These are phyloP conservation scores for Acyrthosiphon pisum DNA, from an alignment of 1,140 invertebrate species.

Conservation along the genomic window DNA sequence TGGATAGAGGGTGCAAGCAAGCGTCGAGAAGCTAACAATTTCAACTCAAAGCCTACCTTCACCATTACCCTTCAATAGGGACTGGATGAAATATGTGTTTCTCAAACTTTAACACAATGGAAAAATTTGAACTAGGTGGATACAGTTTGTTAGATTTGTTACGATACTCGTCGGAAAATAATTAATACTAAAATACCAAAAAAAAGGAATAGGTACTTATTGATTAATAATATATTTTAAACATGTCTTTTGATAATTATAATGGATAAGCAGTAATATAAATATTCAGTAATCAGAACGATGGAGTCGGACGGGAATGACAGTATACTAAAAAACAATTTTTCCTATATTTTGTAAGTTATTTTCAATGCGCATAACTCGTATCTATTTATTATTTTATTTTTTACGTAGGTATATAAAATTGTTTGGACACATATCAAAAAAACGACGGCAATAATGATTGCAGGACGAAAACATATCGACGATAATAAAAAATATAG, in stretches of 20 bases:
- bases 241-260: neutral
- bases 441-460: neutral
- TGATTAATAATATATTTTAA: no score
- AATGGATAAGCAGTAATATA: neutral
- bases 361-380: neutral
- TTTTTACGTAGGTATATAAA: neutral
- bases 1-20: neutral
- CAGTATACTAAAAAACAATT: no score
- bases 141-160: neutral
- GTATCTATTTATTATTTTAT: neutral
- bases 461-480: neutral
- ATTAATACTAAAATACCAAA: neutral
- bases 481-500: neutral
- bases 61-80: neutral
- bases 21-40: neutral
- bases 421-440: neutral
- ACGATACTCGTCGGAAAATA: neutral
- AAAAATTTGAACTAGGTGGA: no score
- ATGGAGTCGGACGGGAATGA: neutral
- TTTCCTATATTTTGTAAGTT: no score
- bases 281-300: neutral
- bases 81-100: neutral
- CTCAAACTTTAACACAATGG: neutral
- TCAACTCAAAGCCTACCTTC: neutral
- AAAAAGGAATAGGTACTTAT: no score